Conservation (phyloP, 2,113 vertebrate genomes). For the Terrapene triunguis region DNA sequence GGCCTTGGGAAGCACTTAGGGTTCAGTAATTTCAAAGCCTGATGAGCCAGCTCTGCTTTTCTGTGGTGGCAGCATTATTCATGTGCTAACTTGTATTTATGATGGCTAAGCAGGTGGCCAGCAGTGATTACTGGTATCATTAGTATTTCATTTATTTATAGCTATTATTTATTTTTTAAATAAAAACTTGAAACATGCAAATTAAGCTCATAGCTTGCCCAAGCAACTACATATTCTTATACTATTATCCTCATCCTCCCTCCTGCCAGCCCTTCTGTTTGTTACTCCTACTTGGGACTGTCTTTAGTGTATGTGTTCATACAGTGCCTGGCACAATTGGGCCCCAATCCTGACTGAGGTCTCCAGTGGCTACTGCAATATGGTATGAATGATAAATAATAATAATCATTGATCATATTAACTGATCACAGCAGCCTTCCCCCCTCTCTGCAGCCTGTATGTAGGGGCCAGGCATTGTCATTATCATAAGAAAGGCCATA, state of each 20-base stretch:
- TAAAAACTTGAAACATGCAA: not conserved
- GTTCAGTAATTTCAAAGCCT: not conserved
- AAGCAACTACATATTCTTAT: not conserved
- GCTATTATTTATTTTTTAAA: not conserved
- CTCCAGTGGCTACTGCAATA: not conserved
- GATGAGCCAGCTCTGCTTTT: not conserved
- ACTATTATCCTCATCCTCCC: not conserved
- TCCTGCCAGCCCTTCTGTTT: not conserved
- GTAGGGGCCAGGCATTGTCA: too few species aligned
- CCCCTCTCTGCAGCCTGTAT: not conserved
- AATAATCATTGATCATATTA: not conserved
- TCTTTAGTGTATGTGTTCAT: not conserved
- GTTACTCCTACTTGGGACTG: not conserved
- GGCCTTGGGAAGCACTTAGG: not conserved
- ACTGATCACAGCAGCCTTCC: not conserved
- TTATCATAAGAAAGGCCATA: not conserved
- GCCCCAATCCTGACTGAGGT: not conserved
- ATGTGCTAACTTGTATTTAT: not conserved
- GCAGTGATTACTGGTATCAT: not conserved
- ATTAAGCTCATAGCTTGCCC: not conserved
- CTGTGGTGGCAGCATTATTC: not conserved
- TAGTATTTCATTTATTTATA: not conserved
- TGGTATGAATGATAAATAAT: not conserved
- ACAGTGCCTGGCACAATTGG: not conserved
- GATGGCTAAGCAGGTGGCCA: not conserved